phyloP scores from a whole-genome alignment of 2,113 vertebrate genomes.

The Calypte anna region DNA sequence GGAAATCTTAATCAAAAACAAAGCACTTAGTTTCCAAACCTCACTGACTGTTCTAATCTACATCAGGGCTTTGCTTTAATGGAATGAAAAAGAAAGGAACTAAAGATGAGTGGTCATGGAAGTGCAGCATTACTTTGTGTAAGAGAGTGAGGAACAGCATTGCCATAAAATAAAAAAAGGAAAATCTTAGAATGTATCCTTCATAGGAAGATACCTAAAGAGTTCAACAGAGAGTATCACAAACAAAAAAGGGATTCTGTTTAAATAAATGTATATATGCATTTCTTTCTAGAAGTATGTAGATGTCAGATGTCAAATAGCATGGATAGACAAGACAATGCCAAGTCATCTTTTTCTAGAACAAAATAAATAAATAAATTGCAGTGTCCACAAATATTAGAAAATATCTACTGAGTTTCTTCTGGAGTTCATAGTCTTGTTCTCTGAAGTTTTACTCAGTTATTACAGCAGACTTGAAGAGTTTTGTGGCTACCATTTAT shows the following conservation, averaged over 20 bases:
- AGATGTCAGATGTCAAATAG: background rate
- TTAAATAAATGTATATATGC: background rate
- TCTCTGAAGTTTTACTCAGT: background rate
- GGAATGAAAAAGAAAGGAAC: background rate
- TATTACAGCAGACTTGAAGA: background rate
- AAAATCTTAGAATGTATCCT: background rate
- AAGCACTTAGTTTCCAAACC: background rate
- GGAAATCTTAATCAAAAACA: background rate
- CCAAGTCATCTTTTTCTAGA: background rate
- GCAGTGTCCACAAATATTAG: background rate
- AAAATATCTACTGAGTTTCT: background rate
- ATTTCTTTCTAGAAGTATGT: background rate
- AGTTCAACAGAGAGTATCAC: background rate
- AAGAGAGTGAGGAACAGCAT: background rate
- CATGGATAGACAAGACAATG: background rate
- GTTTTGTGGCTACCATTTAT: background rate
- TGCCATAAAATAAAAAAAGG: background rate
- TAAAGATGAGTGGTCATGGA: background rate
- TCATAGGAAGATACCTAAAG: background rate
- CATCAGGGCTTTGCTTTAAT: background rate
- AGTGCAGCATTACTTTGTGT: background rate
- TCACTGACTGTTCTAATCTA: background rate
- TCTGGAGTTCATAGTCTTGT: background rate
- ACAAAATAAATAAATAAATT: background rate
- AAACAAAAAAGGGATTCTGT: background rate